Base-by-base conservation (phyloP, 2,113 vertebrate species). In the Callopanchax toddi region DNA sequence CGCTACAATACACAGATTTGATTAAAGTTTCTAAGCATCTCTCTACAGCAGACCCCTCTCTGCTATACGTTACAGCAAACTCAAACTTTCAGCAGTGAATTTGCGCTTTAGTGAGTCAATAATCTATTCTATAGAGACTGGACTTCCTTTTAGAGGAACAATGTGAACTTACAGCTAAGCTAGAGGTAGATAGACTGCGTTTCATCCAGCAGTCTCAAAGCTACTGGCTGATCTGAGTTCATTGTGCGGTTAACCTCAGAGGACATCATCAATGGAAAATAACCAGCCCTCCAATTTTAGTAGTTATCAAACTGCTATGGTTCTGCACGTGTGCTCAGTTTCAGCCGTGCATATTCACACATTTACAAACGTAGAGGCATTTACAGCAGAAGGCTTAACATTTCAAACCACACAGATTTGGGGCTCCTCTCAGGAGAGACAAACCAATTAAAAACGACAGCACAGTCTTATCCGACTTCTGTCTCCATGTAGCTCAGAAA, bases 361-460 rank as follows among this genome's bases (percentile, higher is more conserved):
- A 67, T 55, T 71, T 58, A 50, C 53, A 56, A 61, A 59, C n/a
- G 5, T 29, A 52, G 54, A 60, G 48, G 16, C 64, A 55, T 20
- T 43, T 62, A 72, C 26, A 61, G 53, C 64, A 61, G 39, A 61
- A 71, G 58, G 43, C 79, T 81, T 21, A 43, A 73, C 37, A 69
- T 74, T 64, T 39, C 87, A 89, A 87, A 84, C 78, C 79, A 76
- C 72, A 61, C 29, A 51, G 75, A 88, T 89, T 85, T 85, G 65
- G 86, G 83, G 65, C 85, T 89, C 62, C 68, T 91, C 89, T 86
- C 90, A 74, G 58, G 89, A 89, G 90, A 89, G 76, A 88, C 81
- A 83, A 92, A 88, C 85, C 90, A 92, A 92, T 92, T 89, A 91
- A 80, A 87, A 85, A 73, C 6, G 61, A 82, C 74, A 83, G 70